Conservation (phyloP, 1,140 invertebrate species). For the Amyelois transitella region DNA sequence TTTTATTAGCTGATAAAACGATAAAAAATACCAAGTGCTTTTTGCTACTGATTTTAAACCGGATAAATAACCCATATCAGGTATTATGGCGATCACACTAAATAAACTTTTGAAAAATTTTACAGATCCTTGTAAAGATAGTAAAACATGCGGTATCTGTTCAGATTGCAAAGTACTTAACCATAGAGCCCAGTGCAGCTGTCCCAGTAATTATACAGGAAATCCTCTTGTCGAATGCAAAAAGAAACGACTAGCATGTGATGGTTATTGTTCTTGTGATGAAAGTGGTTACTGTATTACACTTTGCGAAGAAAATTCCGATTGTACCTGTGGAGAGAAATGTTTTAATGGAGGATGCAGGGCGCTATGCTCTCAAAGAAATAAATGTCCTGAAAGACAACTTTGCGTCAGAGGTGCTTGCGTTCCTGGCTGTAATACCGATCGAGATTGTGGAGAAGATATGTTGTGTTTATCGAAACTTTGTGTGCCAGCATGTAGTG, state of each 20-base stretch:
- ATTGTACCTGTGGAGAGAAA: conserved; percentile 86
- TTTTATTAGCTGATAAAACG: no score
- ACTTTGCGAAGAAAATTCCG: conserved; percentile 78
- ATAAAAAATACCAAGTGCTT: no score
- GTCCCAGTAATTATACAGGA: conserved; percentile 85
- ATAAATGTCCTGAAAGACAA: conserved; percentile 72
- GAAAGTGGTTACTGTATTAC: conserved; percentile 84
- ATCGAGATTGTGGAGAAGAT: conserved; percentile 86
- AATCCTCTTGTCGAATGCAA: conserved; percentile 85
- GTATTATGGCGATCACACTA: background rate
- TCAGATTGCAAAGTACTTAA: conserved; percentile 88
- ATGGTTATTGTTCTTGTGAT: conserved; percentile 85
- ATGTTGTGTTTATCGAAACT: conserved; percentile 83
- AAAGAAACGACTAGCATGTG: conserved; percentile 76
- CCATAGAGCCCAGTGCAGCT: conserved; percentile 89
- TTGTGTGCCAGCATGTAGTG: conserved; percentile 85
- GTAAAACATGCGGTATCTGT: conserved; percentile 86
- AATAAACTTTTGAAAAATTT: background rate
- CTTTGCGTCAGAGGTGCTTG: conserved; percentile 73
- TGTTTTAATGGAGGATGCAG: conserved; percentile 79
- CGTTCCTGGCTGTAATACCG: conserved; percentile 83
- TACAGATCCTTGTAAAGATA: conserved; percentile 83
- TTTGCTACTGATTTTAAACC: no score
- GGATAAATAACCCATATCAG: no score
- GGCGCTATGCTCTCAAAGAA: conserved; percentile 75